Base-by-base conservation (phyloP, 2,888 invertebrate genomes). In the Meta bourneti region DNA sequence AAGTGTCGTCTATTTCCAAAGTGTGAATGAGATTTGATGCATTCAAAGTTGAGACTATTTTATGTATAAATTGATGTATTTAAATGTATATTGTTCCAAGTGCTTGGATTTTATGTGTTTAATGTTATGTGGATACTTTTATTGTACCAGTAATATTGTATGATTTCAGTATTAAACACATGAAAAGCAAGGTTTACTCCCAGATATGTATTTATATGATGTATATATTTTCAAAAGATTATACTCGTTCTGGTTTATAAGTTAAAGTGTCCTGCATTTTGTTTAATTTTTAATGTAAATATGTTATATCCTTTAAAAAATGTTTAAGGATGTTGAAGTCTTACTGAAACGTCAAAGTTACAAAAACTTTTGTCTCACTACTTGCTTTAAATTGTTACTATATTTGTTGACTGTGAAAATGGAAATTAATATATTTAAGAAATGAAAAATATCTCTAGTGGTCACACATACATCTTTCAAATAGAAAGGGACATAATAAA, bases 391-490 rank as follows among this genome's bases (percentile, higher is more conserved):
- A 77, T 69, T 19, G 78, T 85, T 77, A 77, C 69, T 75, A 85
- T 69, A 78, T 85, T 77, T 85, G 77, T 85, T 85, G 69, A 84
- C 20, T 85, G 85, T 85, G 85, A 85, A 75, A 77, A 78, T 77
- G 77, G 69, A 20, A 75, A 54, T 8, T 20, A 54, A 52, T 70
- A 34, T 34, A 34, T 34, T 34, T 34, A 34, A 34, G 34, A 34
- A 34, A 34, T 34, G 34, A 34, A 34, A 34, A 34, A 19, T 52
- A 61, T 69, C 69, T 77, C n/a, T 61, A 85, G 77, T 70, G 77
- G 78, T 85, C 85, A 77, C 85, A 77, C 48, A 34, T 77, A 13
- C 72, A 74, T 19, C 77, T 69, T 85, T 69, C 69, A 19, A n/a
- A 49, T 2, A n/a, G 19, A 69, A 69, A 69, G 51, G 34, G 34